phyloP scores from a whole-genome alignment of 2,113 vertebrate genomes.

The Willisornis vidua region DNA sequence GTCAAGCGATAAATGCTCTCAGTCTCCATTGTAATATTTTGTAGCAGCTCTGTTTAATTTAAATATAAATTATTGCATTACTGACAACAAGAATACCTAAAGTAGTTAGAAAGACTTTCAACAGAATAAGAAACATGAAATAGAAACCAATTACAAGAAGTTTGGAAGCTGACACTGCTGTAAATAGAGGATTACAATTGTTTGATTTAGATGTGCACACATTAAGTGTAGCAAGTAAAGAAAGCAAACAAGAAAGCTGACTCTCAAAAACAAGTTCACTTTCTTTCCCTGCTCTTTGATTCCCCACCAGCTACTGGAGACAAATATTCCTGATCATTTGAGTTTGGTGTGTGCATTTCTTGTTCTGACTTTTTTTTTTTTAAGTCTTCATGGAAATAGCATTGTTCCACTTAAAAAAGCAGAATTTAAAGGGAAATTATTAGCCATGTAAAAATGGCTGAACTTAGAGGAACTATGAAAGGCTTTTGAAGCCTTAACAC shows the following conservation, averaged over 20 bases:
- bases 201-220: neutral
- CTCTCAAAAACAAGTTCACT: neutral
- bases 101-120: neutral
- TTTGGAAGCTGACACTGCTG: neutral
- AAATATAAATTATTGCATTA: neutral
- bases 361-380: neutral
- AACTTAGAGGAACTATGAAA: neutral
- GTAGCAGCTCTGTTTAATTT: neutral
- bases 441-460: neutral
- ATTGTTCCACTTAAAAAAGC: neutral
- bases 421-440: neutral
- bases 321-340: neutral
- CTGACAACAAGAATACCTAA: neutral
- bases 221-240: neutral
- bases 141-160: neutral
- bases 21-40: neutral
- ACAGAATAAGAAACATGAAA: neutral
- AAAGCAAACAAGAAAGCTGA: neutral
- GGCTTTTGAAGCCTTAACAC: neutral
- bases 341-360: fast-evolving
- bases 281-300: neutral
- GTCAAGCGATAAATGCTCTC: neutral
- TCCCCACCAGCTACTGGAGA: neutral
- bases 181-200: neutral
- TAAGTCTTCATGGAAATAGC: neutral